Conservation (phyloP, 2,113 vertebrate species). For the Pterocles burchelli region DNA sequence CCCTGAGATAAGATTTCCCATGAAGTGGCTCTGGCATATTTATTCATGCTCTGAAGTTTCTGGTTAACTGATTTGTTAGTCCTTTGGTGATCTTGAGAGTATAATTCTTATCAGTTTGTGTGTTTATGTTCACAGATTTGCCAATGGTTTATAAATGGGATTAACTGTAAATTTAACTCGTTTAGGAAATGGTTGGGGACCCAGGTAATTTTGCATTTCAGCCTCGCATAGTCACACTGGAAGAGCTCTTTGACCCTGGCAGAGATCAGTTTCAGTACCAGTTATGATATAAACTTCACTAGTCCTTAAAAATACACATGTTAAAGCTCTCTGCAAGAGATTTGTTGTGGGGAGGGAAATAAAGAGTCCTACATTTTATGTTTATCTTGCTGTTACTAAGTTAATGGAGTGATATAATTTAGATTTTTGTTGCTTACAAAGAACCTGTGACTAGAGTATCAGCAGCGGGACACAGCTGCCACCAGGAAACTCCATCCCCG, state of each 20-base stretch:
- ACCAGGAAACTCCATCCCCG: not conserved
- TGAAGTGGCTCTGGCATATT: not conserved
- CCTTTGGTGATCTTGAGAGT: not conserved
- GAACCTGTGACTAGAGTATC: not conserved
- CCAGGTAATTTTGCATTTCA: not conserved
- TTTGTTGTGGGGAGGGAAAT: not conserved
- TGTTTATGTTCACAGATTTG: not conserved
- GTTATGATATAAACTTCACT: slow-evolving; percentile 19
- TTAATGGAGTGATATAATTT: not conserved
- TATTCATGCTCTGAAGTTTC: not conserved
- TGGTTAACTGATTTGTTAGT: not conserved
- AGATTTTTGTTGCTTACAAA: not conserved
- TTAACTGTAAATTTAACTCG: not conserved
- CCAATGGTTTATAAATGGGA: not conserved
- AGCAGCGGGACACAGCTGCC: not conserved
- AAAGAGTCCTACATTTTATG: not conserved
- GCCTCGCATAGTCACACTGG: not conserved
- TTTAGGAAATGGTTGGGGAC: not conserved
- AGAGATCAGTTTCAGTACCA: slow-evolving; percentile 14
- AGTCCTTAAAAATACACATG: not conserved
- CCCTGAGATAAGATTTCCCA: slow-evolving; percentile 16
- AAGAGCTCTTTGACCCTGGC: slow-evolving; percentile 25
- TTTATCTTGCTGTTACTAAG: not conserved
- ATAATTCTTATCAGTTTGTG: not conserved
- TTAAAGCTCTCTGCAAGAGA: not conserved